Evolutionary conservation across 2,797 vertebrate species (phyloP), one percentile per base, ranked within the genome.

Genomic region (Antrozous pallidus): DNA sequence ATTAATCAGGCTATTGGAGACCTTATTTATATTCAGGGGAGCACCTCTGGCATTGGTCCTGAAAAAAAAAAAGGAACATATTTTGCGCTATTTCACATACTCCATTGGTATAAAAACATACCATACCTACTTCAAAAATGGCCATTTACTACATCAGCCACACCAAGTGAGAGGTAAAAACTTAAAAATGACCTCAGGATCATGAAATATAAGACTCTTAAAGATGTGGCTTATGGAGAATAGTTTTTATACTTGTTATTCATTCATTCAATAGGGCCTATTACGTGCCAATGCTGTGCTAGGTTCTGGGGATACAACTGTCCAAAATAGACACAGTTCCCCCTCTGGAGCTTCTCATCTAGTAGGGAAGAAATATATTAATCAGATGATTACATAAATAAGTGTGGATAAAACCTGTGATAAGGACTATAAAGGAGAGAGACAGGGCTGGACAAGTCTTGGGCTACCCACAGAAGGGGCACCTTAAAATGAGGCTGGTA

Each of bases 1-100:
- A 97, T 98, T 99, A 81, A 99, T 95, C 96, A 99, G 98, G 96
- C 99, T 99, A 98, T 98, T 99, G 95, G 99, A 99, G 61, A 99
- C 99, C 96, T 99, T 99, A 98, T 99, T 99, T 85, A 99, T 99
- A 98, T 99, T 99, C 96, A 99, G 98, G 1, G 99, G 99, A 47
- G 99, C 95, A 0, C 98, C 85, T 97, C 99, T 99, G 70, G 98
- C 96, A 88, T 96, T 98, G 77, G 98, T 97, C 2, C 98, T 99
- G 91, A 33, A 96, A 95, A 93, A 95, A 33, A 67, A 93, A 88
- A 17, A 49, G 18, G 5, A 54, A 75, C 67, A 20, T 69, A 79
- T 49, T 90, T 93, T 47, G 49, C 31, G 31, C 49, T 69, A 74
- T 49, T 90, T 93, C 54, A 80, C 49, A 47, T 58, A 80, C 33